These are phyloP conservation scores for Terebella lapidaria DNA, from an alignment of 2,888 invertebrate genomes.

Conservation along the genomic window DNA sequence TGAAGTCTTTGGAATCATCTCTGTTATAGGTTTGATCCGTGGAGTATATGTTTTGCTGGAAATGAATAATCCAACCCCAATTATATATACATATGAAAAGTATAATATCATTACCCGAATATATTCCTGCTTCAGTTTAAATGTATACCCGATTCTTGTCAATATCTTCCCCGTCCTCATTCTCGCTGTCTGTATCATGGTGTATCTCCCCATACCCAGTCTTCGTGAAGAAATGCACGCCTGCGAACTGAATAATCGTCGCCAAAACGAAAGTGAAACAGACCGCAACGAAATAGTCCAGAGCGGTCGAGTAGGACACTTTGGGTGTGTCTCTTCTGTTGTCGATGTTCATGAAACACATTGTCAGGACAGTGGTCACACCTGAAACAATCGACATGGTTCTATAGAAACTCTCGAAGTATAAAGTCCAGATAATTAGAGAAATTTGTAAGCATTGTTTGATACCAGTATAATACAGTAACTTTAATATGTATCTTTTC, in stretches of 20 bases:
- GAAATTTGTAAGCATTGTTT: too few relatives aligned
- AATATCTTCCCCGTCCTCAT: too few relatives aligned
- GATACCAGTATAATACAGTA: too few relatives aligned
- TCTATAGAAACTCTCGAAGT: too few relatives aligned
- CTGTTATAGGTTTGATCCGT: neutral
- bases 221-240: slow-evolving; percentile 88
- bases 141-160: too few relatives aligned
- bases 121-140: too few relatives aligned
- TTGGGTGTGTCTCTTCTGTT: slow-evolving; percentile 76
- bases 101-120: too few relatives aligned
- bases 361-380: slow-evolving; percentile 77
- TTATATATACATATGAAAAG: too few relatives aligned
- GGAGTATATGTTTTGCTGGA: neutral
- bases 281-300: slow-evolving; percentile 77
- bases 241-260: slow-evolving; percentile 84
- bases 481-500: too few relatives aligned
- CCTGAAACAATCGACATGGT: slow-evolving; percentile 58
- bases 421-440: too few relatives aligned
- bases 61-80: too few relatives aligned
- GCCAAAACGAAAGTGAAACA: slow-evolving; percentile 71
- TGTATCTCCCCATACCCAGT: slow-evolving; percentile 64
- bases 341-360: slow-evolving; percentile 76
- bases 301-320: slow-evolving; percentile 79
- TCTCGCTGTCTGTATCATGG: neutral
- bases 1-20: neutral